Base-by-base conservation (phyloP, 2,797 vertebrate genomes). In the Loris lydekkerianus region DNA sequence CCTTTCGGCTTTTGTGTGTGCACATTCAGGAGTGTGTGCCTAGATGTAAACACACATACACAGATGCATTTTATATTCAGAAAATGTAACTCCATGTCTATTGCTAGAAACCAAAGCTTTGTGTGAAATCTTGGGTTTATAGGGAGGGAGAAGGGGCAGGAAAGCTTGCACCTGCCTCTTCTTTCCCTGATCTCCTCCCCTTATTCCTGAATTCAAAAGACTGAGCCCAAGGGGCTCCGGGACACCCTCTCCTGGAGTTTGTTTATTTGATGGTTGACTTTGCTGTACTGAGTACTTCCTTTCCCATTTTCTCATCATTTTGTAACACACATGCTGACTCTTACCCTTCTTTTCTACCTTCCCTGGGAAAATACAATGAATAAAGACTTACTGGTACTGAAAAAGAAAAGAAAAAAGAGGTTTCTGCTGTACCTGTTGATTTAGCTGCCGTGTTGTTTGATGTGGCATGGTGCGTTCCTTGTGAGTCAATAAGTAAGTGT, bases 61-160 rank as follows among this genome's bases (percentile, higher is more conserved):
- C 5, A 49, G 46, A 25, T 63, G 60, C 29, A 49, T 60, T 60
- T 89, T 46, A 49, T 40, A 31, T 34, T 91, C 87, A 82, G 87
- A 63, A 94, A 81, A 46, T 5, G 60, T 31, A 65, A n/a, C 14
- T 65, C 29, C 29, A 3, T 65, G 63, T 7, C 31, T 65, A 5
- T 31, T n/a, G 63, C 29, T 31, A 99, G 98, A 97, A 99, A 98
- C 98, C 98, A 98, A 99, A 98, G 98, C 97, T 97, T 98, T 70
- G 98, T 98, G 97, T 97, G 93, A 96, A 98, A 98, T 95, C 86
- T 96, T 86, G 98, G 96, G 78, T 97, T 97, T 97, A 95, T 91
- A 91, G 60, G 83, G 88, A 61, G 95, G 15, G 88, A 92, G 97
- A 13, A 21, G 23, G 43, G 90, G 73, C 46, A 90, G 61, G 83